phyloP scores from a whole-genome alignment of 1,140 invertebrate species.

The Rhopalosiphum padi region DNA sequence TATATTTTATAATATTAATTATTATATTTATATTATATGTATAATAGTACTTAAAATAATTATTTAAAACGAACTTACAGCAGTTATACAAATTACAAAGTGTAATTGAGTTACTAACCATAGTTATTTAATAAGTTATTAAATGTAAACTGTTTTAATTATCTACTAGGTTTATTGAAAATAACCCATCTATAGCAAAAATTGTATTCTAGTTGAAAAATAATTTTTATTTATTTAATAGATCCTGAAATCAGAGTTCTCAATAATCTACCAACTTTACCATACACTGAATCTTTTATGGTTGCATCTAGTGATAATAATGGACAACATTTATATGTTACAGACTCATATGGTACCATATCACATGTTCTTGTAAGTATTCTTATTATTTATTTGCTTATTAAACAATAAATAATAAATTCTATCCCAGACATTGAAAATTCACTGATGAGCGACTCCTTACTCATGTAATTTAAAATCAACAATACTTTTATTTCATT shows the following conservation, averaged over 20 bases:
- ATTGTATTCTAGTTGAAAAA: background rate
- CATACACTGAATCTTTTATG: conserved; percentile 43
- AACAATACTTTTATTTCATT: too few species aligned
- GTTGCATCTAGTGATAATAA: conserved; percentile 27
- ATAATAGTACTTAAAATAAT: background rate
- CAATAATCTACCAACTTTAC: conserved; percentile 43
- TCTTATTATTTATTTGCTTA: background rate
- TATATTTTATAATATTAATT: background rate
- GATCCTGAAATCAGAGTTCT: conserved; percentile 53
- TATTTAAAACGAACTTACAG: background rate
- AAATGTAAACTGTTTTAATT: background rate
- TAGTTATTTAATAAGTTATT: too few species aligned
- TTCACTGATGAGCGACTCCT: background rate
- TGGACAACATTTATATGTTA: conserved; percentile 5
- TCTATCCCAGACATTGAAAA: background rate
- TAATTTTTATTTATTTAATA: background rate
- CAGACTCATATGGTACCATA: conserved; percentile 23
- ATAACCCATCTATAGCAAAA: background rate
- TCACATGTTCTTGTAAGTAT: conserved; percentile 45
- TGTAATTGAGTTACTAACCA: background rate
- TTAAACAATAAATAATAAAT: background rate
- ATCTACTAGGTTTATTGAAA: background rate
- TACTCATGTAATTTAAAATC: background rate
- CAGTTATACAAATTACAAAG: background rate
- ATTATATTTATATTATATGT: too few species aligned